phyloP scores from a whole-genome alignment of 1,140 invertebrate genomes.

The Probaryconus sp. region DNA sequence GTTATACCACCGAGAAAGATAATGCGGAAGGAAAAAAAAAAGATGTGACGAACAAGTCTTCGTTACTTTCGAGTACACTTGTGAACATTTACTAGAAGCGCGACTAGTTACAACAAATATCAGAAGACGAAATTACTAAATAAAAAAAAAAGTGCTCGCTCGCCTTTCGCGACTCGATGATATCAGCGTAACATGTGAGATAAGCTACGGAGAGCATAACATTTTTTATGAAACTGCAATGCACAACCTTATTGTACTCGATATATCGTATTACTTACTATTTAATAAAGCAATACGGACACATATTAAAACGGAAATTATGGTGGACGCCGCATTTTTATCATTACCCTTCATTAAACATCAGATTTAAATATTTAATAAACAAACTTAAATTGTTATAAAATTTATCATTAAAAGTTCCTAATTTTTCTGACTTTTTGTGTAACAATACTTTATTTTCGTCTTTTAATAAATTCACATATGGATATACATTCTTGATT shows the following conservation, averaged over 20 bases:
- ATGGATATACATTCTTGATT: too few relatives aligned
- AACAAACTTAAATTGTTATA: too few relatives aligned
- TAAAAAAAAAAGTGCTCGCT: slow-evolving; percentile 54
- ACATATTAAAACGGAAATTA: slow-evolving; percentile 30
- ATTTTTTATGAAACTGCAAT: slow-evolving; percentile 77
- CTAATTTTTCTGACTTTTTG: too few relatives aligned
- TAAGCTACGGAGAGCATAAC: slow-evolving; percentile 69
- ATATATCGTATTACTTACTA: slow-evolving; percentile 69
- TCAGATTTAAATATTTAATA: slow-evolving; percentile 27
- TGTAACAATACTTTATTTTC: too few relatives aligned
- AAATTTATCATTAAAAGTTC: too few relatives aligned
- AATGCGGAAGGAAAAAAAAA: slow-evolving; percentile 22
- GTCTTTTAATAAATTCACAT: too few relatives aligned
- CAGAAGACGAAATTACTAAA: slow-evolving; percentile 44
- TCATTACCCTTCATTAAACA: slow-evolving; percentile 24
- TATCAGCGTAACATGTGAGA: slow-evolving; percentile 62
- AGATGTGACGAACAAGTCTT: slow-evolving; percentile 23
- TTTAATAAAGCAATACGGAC: slow-evolving; percentile 71
- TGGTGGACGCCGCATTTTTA: slow-evolving; percentile 24
- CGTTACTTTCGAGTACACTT: slow-evolving; percentile 34
- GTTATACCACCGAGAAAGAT: slow-evolving; percentile 11
- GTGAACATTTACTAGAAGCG: slow-evolving; percentile 50
- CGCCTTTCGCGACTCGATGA: slow-evolving; percentile 48
- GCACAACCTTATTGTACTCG: slow-evolving; percentile 76
- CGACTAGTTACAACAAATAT: slow-evolving; percentile 47